phyloP scores from a whole-genome alignment of 2,797 vertebrate genomes.

The Bradypodion pumilum region DNA sequence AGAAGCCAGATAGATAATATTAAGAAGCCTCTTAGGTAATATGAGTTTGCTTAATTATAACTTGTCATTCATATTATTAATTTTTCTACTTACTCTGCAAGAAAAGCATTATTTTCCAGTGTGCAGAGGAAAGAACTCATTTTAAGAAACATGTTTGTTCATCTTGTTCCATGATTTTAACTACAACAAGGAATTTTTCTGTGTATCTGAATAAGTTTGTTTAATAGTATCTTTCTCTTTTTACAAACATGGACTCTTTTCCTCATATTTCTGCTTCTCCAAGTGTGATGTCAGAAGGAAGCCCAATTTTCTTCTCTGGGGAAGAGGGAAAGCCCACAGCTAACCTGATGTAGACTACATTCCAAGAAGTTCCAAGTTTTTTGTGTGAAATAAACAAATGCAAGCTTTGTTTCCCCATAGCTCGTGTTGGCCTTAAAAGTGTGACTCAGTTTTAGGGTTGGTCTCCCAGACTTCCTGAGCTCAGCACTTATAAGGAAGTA shows the following conservation, averaged over 20 bases:
- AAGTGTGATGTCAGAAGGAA: constrained; percentile 19
- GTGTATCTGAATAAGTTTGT: constrained; percentile 15
- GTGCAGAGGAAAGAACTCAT: neutral
- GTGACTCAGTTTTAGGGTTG: constrained; percentile 83
- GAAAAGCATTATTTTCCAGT: neutral
- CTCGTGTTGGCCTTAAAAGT: constrained; percentile 71
- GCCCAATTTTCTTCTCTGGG: constrained; percentile 29
- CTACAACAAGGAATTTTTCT: neutral
- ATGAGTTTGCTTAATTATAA: constrained; percentile 12
- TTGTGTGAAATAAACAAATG: constrained; percentile 81
- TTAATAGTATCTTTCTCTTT: constrained; percentile 20
- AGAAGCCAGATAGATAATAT: neutral
- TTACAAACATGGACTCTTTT: neutral
- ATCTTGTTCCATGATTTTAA: constrained; percentile 9
- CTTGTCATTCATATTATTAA: neutral
- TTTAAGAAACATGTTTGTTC: constrained; percentile 27
- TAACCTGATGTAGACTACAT: constrained; percentile 66
- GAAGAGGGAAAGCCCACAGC: constrained; percentile 63
- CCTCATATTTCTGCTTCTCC: constrained; percentile 13
- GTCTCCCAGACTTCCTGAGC: constrained; percentile 69
- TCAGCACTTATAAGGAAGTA: constrained; percentile 79
- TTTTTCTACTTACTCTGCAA: constrained; percentile 17
- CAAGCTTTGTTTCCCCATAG: constrained; percentile 78
- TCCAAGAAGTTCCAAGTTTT: constrained; percentile 76
- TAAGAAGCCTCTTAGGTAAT: neutral